A percentile compares a stretch with the other conserved stretches of the same genome.
Evolutionary conservation across 37 sponge, comb jelly and placozoan species (phyloP).

Genomic region (Spongia lamella): DNA sequence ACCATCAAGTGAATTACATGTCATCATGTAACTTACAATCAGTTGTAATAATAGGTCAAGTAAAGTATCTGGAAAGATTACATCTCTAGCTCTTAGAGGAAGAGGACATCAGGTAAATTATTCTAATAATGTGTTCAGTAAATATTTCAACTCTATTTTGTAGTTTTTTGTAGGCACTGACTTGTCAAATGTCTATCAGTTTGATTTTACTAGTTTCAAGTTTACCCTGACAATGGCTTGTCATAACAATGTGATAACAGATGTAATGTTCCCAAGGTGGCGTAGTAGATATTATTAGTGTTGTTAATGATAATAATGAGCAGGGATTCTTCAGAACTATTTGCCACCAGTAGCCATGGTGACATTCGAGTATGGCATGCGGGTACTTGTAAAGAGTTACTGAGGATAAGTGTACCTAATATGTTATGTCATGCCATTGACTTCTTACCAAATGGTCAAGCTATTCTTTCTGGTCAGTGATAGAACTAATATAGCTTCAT

Average conservation of each 20-base stretch:
- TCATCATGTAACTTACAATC: background rate
- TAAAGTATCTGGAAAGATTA: conserved; percentile 68
- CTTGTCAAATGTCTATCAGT: conserved; percentile 54
- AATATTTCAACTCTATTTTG: background rate
- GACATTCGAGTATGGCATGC: conserved; percentile 96
- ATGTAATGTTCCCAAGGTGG: conserved; percentile 78
- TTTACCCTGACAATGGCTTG: conserved; percentile 60
- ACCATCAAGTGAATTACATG: conserved; percentile 42
- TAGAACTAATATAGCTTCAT: background rate
- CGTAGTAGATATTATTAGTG: background rate
- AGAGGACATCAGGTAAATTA: conserved; percentile 72
- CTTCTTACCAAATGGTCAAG: conserved; percentile 85
- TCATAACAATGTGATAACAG: conserved; percentile 75
- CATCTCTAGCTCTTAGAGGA: conserved; percentile 77
- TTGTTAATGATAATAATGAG: background rate
- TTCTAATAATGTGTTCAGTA: background rate
- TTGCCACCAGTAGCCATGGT: conserved; percentile 92
- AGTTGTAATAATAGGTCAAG: background rate
- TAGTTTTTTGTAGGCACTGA: conserved; percentile 82
- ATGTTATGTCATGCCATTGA: conserved; percentile 84
- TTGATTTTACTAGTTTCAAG: conserved; percentile 54
- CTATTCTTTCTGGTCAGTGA: conserved; percentile 88
- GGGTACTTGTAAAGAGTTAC: conserved; percentile 83
- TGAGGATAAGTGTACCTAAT: conserved; percentile 84
- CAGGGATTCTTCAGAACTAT: conserved; percentile 82